Base-by-base conservation (phyloP, 2,888 invertebrate genomes). In the Ceraclea dissimilis region DNA sequence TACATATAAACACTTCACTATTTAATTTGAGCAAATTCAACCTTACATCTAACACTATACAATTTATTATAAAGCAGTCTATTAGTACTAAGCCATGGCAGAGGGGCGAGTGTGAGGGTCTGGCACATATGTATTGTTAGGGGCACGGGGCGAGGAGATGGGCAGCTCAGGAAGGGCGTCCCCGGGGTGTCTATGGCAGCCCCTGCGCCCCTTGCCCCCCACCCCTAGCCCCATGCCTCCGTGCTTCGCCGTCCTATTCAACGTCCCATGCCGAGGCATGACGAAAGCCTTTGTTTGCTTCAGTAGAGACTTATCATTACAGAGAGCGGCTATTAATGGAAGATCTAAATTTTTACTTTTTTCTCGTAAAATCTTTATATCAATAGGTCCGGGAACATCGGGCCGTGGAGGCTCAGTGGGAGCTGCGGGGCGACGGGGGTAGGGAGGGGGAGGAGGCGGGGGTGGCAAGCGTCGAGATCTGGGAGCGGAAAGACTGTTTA, bases 291-390 rank as follows among this genome's bases (percentile, higher is more conserved):
- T 90, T 51, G 91, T 92, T 73, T 92, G 92, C 72, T 90, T 91
- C 58, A 92, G 77, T 66, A 95, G 79, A 58, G 92, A 90, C 57
- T 90, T 84, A 72, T 95, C 95, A 70, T 94, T 95, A 77, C 93
- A 95, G 64, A 95, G 79, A 13, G 94, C 95, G 58, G 93, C 90
- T 68, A 95, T 93, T 60, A 96, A 78, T 18, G 95, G 95, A 71
- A 95, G 78, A 74, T 93, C 93, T 67, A 93, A 79, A 69, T 92
- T 89, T 69, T 88, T 88, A 73, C 91, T 92, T 74, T 92, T 90
- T 73, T 92, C 92, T 57, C 92, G 81, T 60, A 93, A 76, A 63
- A 88, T 84, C 67, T 88, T 86, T 66, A 93, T 90, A 71, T 93
- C 93, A 61, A 87, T 70, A 63, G 80, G 71, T 20, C 70, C 70